Evolutionary conservation across 2,113 vertebrate genomes (phyloP).

Genomic region (Scalopus aquaticus): DNA sequence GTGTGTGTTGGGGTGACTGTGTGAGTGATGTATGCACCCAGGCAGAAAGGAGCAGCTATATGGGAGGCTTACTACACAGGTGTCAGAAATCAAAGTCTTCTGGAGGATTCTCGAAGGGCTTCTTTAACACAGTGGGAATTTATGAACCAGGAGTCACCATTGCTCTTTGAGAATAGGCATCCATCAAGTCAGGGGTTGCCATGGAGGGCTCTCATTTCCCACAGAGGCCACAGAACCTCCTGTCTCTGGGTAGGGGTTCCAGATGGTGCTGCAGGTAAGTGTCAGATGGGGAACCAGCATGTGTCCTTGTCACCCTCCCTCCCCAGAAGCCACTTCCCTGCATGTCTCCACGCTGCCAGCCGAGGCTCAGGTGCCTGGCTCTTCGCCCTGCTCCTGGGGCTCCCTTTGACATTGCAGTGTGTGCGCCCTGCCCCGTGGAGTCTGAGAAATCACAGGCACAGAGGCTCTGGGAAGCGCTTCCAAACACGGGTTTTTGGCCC

Average conservation of each 20-base stretch:
- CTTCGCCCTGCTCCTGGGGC: conserved; percentile 35
- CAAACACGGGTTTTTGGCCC: not conserved
- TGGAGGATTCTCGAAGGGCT: not conserved
- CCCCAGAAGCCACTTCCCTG: conserved; percentile 36
- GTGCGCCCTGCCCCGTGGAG: not conserved
- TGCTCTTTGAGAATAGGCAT: not conserved
- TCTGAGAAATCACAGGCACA: conserved; percentile 21
- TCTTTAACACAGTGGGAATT: not conserved
- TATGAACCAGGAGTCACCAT: not conserved
- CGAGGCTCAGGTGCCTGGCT: conserved; percentile 68
- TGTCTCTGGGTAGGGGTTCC: not conserved
- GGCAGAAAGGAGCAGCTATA: not conserved
- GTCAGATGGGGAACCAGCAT: conserved; percentile 75
- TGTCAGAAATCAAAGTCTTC: not conserved
- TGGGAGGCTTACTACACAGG: not conserved
- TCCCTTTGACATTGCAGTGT: not conserved
- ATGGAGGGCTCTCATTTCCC: not conserved
- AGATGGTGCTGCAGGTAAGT: conserved; percentile 69
- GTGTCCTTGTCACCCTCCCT: conserved; percentile 55
- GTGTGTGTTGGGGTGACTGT: not conserved
- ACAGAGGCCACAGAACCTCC: not conserved
- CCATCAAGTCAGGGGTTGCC: not conserved
- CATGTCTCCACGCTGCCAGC: not conserved
- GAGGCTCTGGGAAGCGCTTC: not conserved
- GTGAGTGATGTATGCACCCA: not conserved